phyloP scores from a whole-genome alignment of 1,140 invertebrate species.

The Zelostemma sp. region DNA sequence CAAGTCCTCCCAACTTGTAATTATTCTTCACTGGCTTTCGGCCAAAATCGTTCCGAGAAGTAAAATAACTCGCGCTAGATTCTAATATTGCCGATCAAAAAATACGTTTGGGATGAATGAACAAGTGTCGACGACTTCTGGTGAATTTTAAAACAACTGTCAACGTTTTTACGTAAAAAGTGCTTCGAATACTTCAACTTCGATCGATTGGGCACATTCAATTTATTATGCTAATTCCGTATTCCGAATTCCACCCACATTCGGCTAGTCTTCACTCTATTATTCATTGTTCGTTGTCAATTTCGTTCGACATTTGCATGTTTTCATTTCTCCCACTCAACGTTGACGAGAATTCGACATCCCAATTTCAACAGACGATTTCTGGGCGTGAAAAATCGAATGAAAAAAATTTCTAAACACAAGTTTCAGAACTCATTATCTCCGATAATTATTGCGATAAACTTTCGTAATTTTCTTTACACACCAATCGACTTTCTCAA shows the following conservation, averaged over 20 bases:
- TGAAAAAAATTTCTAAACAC: too few species aligned
- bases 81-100: neutral
- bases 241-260: constrained; percentile 20
- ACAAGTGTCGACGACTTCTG: too few species aligned
- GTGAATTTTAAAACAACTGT: too few species aligned
- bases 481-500: neutral
- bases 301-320: too few species aligned
- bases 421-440: neutral
- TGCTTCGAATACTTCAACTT: too few species aligned
- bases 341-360: too few species aligned
- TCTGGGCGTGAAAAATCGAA: too few species aligned
- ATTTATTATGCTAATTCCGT: constrained; percentile 37
- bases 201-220: neutral
- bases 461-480: neutral
- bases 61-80: constrained; percentile 36
- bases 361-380: too few species aligned
- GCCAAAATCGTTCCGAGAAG: constrained; percentile 37
- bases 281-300: constrained; percentile 10
- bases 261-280: neutral
- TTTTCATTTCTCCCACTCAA: neutral
- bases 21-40: constrained; percentile 56
- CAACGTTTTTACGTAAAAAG: too few species aligned
- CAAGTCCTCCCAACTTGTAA: constrained; percentile 22
- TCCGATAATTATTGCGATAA: neutral
- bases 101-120: neutral